Percentiles rank a stretch among this genome's conserved stretches.
Conservation (phyloP, 2,113 vertebrate species). For the Daubentonia madagascariensis region DNA sequence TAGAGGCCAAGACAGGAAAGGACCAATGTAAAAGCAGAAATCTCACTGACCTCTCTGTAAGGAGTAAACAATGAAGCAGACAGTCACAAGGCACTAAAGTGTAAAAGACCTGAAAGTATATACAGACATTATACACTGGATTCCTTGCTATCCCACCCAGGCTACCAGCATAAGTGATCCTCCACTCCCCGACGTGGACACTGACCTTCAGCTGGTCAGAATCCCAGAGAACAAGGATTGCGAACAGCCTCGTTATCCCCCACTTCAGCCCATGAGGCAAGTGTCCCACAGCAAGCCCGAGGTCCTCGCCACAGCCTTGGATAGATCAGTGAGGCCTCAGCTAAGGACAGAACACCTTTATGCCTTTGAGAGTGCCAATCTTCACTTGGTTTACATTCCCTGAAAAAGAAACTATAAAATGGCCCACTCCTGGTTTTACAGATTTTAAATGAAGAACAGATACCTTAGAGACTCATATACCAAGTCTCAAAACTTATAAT, state of each 20-base stretch:
- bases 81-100: background rate
- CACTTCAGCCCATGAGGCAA: background rate
- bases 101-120: background rate
- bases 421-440: background rate
- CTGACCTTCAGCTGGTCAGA: background rate
- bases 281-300: background rate
- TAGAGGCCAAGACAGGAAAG: background rate
- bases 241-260: background rate
- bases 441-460: slow-evolving; percentile 39
- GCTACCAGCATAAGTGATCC: background rate
- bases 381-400: background rate
- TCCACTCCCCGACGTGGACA: background rate
- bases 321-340: background rate
- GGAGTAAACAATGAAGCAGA: background rate
- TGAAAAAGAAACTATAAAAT: slow-evolving; percentile 20
- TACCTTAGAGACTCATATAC: background rate
- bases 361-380: background rate
- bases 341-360: slow-evolving; percentile 13
- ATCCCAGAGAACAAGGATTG: slow-evolving; percentile 20
- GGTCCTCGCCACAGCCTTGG: background rate
- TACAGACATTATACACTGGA: background rate
- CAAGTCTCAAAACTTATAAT: background rate
- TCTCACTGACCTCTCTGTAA: slow-evolving; percentile 7
- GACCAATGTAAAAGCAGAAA: background rate
- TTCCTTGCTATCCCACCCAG: background rate